Base-by-base conservation (phyloP, 2,888 invertebrate species). In the Hemithea aestivaria region DNA sequence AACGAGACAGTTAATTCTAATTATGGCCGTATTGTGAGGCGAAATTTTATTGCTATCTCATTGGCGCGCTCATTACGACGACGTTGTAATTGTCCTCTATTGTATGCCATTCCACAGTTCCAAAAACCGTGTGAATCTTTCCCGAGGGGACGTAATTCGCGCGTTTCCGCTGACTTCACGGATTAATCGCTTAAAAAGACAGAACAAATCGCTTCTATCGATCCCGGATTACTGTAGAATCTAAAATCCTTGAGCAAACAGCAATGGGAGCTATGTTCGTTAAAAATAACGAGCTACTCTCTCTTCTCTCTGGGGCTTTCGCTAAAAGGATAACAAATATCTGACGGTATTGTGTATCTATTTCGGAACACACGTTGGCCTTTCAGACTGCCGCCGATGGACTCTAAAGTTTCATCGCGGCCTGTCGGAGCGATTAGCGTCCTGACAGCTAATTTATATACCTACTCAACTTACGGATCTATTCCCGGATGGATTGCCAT, bases 401-500 rank as follows among this genome's bases (percentile, higher is more conserved):
- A 76, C 77, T 81, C 81, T 81, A 73, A 74, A 83, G 79, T 83
- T 84, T 84, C 84, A 81, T 81, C 84, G 85, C 79, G 76, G 82
- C 70, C 79, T 84, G 87, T 81, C 81, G 65, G 76, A 83, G 55
- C 87, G 87, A 87, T 87, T 87, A 87, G 84, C 81, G 74, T 53
- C 57, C 66, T 82, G 85, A 85, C 87, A 87, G 84, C 83, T 85
- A 84, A 87, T 87, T 85, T 85, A 85, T 85, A 78, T 81, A 82
- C n/a, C n/a, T n/a, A n/a, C 81, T 81, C 81, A 80, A 84, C 81
- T 83, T 81, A 84, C 81, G 63, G 73, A 73, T 81, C 83, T 85
- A 84, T 87, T 85, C 74, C 62, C 62, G 69, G 69, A 57, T 70
- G 69, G 68, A 66, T 63, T 53, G 53, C 52, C 62, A 58, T 58